Conservation (phyloP, 1,140 invertebrate genomes). For the Leptinotarsa lineolata region DNA sequence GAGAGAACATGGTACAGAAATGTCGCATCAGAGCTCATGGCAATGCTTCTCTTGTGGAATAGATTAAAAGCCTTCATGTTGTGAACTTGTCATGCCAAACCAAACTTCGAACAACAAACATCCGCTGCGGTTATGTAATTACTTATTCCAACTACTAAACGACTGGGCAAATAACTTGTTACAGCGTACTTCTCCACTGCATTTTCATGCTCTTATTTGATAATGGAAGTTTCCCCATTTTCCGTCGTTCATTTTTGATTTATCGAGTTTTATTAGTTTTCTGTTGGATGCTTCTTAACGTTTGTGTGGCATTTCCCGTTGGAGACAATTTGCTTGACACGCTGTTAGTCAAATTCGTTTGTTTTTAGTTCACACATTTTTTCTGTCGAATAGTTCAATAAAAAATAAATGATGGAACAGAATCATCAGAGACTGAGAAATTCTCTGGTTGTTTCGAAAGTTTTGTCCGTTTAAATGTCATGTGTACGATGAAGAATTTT, state of each 20-base stretch:
- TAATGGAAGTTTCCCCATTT: neutral
- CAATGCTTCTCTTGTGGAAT: neutral
- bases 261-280: too few relatives aligned
- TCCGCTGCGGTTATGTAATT: slow-evolving; percentile 5
- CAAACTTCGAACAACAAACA: slow-evolving; percentile 3
- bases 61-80: slow-evolving; percentile 1
- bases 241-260: neutral
- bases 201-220: neutral
- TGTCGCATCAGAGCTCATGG: neutral
- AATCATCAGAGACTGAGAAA: too few relatives aligned
- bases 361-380: too few relatives aligned
- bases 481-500: too few relatives aligned
- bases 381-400: too few relatives aligned
- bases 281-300: too few relatives aligned
- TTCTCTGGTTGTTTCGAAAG: too few relatives aligned
- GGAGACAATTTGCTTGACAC: too few relatives aligned
- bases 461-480: too few relatives aligned
- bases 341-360: too few relatives aligned
- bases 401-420: too few relatives aligned
- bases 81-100: neutral
- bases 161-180: neutral
- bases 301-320: too few relatives aligned
- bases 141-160: slow-evolving; percentile 1
- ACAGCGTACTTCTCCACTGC: neutral
- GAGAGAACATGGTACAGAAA: neutral